Base-by-base conservation (phyloP, 2,113 vertebrate genomes). In the Pyxicephalus adspersus region DNA sequence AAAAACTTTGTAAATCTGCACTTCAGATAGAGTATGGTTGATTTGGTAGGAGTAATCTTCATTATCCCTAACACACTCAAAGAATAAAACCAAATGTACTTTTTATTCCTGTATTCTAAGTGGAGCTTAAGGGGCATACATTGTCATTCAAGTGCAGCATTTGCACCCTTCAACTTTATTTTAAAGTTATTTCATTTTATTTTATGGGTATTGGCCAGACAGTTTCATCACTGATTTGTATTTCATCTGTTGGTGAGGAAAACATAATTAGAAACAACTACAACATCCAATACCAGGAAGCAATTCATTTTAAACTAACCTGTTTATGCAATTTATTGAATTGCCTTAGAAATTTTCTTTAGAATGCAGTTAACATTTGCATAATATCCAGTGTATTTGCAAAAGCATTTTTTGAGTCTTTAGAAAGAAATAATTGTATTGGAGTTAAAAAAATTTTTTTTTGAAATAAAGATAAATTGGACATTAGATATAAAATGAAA, bases 261-360 rank as follows among this genome's bases (percentile, higher is more conserved):
- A 57, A 5, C 0, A 6, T 84, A 83, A 85, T 87, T 81, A 77
- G n/a, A 72, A 57, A 72, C 28, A 57, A 57, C 25, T 29, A 34
- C n/a, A n/a, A 52, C 52, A 72, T 31, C 29, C 57, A 73, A 31
- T 73, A 54, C 52, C 52, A 31, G 20, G 29, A n/a, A 73, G 28
- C 50, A 31, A 58, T 73, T 71, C 31, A 58, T 73, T 73, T 58
- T 57, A 73, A 73, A 73, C 26, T 29, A 71, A 29, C 26, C 68
- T 73, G 22, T 73, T 73, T 73, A 73, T 73, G 52, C 19, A 57
- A 73, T 9, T 52, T 73, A 73, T 52, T 73, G 31, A 34, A 73
- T 22, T 57, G 28, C 28, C 52, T 15, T 19, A 57, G 52, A 73
- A 73, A 28, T 29, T 8, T 8, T 72, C 19, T 73, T 57, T 73